These are phyloP conservation scores for Callipepla squamata DNA, from an alignment of 2,113 vertebrate species.

Conservation along the genomic window DNA sequence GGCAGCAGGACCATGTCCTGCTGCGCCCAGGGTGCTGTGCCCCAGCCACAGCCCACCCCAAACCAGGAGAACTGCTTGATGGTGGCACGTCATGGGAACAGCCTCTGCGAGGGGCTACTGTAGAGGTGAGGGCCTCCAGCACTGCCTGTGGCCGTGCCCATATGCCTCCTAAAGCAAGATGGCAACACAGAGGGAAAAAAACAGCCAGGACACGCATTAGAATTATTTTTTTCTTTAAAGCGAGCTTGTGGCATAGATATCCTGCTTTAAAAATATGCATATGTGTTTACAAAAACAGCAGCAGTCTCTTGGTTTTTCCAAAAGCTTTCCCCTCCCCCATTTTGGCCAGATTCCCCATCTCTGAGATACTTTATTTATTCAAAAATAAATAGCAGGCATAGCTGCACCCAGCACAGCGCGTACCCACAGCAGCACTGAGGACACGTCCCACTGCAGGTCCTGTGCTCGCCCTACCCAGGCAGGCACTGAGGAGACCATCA, in stretches of 20 bases:
- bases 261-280: too few relatives aligned
- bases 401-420: background rate
- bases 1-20: background rate
- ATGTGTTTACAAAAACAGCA: background rate
- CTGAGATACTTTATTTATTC: slow-evolving; percentile 32
- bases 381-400: background rate
- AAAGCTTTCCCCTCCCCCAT: background rate
- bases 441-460: background rate
- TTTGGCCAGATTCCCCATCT: background rate
- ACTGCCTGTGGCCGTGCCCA: background rate
- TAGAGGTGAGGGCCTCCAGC: background rate
- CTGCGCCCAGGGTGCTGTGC: background rate
- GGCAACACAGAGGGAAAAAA: background rate
- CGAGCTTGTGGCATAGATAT: background rate
- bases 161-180: rapidly evolving
- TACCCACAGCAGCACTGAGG: background rate
- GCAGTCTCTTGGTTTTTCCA: background rate
- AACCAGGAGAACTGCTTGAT: background rate
- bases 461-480: rapidly evolving
- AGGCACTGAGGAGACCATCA: background rate
- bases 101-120: background rate
- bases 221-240: background rate
- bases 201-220: rapidly evolving
- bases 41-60: background rate
- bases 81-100: background rate